phyloP scores from a whole-genome alignment of 2,888 invertebrate species.

The Therioaphis trifolii region DNA sequence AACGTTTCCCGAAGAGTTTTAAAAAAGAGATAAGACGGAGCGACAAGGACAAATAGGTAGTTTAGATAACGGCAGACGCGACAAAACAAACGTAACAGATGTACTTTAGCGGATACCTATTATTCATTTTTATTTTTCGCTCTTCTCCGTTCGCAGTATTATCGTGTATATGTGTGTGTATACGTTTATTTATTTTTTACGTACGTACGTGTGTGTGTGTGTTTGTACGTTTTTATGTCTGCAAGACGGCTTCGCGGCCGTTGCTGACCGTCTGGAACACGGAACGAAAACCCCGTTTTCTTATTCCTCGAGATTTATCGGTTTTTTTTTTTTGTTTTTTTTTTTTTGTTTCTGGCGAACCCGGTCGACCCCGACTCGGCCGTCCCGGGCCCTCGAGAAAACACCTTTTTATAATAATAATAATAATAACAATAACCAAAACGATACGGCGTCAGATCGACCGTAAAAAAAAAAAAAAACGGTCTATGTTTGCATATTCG shows the following conservation, averaged over 20 bases:
- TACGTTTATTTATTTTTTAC: background rate
- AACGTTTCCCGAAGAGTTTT: too few species aligned
- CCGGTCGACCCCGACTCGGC: too few species aligned
- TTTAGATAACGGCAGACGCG: background rate
- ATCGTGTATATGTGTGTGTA: background rate
- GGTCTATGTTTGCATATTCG: too few species aligned
- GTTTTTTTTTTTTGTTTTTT: too few species aligned
- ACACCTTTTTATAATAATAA: conserved; percentile 39
- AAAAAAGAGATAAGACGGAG: too few species aligned
- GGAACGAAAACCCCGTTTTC: conserved; percentile 24
- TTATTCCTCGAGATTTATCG: conserved; percentile 13
- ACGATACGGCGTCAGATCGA: background rate
- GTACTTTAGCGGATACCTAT: conserved; percentile 36
- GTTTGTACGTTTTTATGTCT: conserved; percentile 3
- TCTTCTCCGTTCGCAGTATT: background rate
- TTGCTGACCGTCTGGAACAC: background rate
- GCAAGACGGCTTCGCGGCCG: background rate
- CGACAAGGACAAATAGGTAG: conserved; percentile 18
- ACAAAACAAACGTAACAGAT: conserved; percentile 43
- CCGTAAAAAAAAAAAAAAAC: too few species aligned
- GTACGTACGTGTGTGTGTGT: background rate
- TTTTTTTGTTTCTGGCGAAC: too few species aligned
- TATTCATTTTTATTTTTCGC: conserved; percentile 31
- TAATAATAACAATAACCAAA: conserved; percentile 5
- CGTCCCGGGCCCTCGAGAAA: conserved; percentile 10